Percentiles rank a stretch among this genome's conserved stretches.
Evolutionary conservation across 2,888 invertebrate genomes (phyloP).

Genomic region (Oxyscelio sp.): DNA sequence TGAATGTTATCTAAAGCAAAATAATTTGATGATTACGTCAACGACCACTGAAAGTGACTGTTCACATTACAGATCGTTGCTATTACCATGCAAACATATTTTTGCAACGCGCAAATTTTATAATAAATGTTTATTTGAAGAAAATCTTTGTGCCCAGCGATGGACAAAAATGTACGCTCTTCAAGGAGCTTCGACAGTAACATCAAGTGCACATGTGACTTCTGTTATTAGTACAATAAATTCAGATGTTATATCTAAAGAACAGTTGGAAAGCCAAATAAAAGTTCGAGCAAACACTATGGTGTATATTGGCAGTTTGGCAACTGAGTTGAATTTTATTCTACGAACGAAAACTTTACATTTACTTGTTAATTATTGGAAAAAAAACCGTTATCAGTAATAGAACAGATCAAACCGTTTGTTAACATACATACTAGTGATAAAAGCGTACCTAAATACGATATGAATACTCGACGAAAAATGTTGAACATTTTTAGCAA

Average conservation of each 20-base stretch:
- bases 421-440: too few species aligned
- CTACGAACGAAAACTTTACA: too few species aligned
- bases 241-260: too few species aligned
- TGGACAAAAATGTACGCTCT: slow-evolving; percentile 23
- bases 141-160: slow-evolving; percentile 6
- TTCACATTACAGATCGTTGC: not conserved
- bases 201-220: not conserved
- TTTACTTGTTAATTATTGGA: too few species aligned
- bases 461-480: too few species aligned
- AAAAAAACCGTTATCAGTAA: too few species aligned
- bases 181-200: not conserved
- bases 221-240: not conserved
- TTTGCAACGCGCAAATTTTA: slow-evolving; percentile 10
- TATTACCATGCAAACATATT: slow-evolving; percentile 29
- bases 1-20: not conserved
- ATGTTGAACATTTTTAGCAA: too few species aligned
- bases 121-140: slow-evolving; percentile 16
- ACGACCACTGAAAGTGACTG: slow-evolving; percentile 8
- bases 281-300: slow-evolving; percentile 2
- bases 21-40: not conserved
- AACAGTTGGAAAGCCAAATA: not conserved
- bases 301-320: not conserved
- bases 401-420: too few species aligned
- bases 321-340: too few species aligned
- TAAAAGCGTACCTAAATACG: too few species aligned